phyloP scores from a whole-genome alignment of 2,113 vertebrate species.

The Hiodon alosoides region DNA sequence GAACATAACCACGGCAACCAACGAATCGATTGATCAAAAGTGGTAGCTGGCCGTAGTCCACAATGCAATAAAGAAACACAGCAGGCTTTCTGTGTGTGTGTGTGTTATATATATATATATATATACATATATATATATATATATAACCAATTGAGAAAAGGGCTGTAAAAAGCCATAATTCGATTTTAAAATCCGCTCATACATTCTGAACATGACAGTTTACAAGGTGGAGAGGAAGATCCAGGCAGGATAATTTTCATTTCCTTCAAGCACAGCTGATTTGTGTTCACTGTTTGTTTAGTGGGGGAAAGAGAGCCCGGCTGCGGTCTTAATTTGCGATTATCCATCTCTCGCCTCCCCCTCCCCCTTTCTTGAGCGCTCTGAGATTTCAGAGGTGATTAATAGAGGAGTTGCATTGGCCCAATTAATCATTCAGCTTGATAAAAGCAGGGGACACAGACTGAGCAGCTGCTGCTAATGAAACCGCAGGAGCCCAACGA shows the following conservation, averaged over 20 bases:
- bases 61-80: no score
- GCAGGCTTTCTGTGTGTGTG: no score
- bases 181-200: no score
- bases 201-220: neutral
- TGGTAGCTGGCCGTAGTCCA: no score
- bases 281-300: constrained; percentile 21
- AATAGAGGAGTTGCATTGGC: constrained; percentile 20
- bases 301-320: constrained; percentile 1
- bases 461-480: constrained; percentile 17
- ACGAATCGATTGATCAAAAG: no score
- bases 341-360: constrained; percentile 15
- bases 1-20: no score
- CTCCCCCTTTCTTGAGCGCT: neutral
- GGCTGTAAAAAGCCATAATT: no score
- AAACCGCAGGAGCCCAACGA: neutral
- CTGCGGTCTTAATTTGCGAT: constrained; percentile 22
- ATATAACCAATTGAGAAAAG: no score
- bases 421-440: constrained; percentile 17
- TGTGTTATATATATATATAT: no score
- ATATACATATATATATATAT: no score
- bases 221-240: neutral
- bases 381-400: constrained; percentile 17
- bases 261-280: constrained; percentile 18
- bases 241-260: neutral
- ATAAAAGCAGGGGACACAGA: constrained; percentile 15